phyloP scores from a whole-genome alignment of 1,140 invertebrate genomes.

The Chrysopa pallens region DNA sequence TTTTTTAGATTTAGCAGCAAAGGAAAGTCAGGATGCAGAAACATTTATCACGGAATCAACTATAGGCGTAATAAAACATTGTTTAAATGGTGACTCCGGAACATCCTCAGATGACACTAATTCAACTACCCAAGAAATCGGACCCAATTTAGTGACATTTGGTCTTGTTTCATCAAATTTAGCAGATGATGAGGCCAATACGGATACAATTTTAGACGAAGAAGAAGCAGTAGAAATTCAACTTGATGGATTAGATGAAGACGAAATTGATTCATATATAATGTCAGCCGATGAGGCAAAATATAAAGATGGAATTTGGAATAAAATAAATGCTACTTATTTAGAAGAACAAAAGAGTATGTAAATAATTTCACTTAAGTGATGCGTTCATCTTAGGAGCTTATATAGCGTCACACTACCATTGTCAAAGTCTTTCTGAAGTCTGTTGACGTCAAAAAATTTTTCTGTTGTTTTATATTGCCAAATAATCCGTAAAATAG shows the following conservation, averaged over 20 bases:
- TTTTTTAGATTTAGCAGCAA: neutral
- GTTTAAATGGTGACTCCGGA: neutral
- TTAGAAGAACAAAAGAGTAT: constrained; percentile 62
- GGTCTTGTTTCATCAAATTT: constrained; percentile 12
- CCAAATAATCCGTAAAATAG: too few relatives aligned
- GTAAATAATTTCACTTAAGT: constrained; percentile 7
- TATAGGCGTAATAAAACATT: constrained; percentile 25
- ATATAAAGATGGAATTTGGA: constrained; percentile 69
- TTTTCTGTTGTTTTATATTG: too few relatives aligned
- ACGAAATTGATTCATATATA: constrained; percentile 75
- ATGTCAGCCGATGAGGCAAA: constrained; percentile 62
- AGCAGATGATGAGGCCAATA: constrained; percentile 15
- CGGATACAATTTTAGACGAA: constrained; percentile 13
- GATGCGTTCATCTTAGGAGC: too few relatives aligned
- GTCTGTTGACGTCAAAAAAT: too few relatives aligned
- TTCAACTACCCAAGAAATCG: neutral
- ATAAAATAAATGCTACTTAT: constrained; percentile 66
- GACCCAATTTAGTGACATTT: constrained; percentile 16
- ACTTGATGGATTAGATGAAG: constrained; percentile 67
- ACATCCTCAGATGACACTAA: neutral
- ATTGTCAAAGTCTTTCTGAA: too few relatives aligned
- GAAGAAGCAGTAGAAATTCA: constrained; percentile 45
- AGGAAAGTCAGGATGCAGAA: constrained; percentile 26
- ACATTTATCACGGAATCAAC: constrained; percentile 38
- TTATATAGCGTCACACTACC: too few relatives aligned